Base-by-base conservation (phyloP, 30 jellyfish, hydroid and myxozoan species). In the Clytia hemisphaerica region DNA sequence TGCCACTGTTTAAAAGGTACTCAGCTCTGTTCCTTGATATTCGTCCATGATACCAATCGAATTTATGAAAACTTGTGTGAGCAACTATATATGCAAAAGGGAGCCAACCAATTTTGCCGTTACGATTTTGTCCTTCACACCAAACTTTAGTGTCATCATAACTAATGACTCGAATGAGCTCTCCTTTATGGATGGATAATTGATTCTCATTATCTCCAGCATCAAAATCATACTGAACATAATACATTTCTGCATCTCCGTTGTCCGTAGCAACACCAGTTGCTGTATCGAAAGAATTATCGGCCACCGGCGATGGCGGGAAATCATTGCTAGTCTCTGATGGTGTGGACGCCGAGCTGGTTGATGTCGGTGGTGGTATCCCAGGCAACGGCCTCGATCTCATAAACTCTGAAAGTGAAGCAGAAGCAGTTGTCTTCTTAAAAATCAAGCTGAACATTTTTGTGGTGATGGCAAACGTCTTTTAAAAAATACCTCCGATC, bases 21-120 rank as follows among this genome's bases (percentile, higher is more conserved):
- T 88, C 97, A 7, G 97, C 97, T 16, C 94, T 58, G 74, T 88
- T 88, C 42, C 97, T 67, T 16, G 97, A 80, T 16, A 88, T 88
- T 47, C 73, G 75, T 5, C 97, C 97, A 59, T 80, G 97, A 57
- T 79, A 88, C 97, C 97, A 88, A 59, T 88, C 94, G 46, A 45
- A 71, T 31, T 87, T 88, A 64, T 76, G 79, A 18, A 88, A 70
- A 72, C 97, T 88, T 29, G 58, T 59, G 45, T 62, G 72, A 37
- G 88, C 75, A 29, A 80, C 94, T 1, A 80, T 53, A 68, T 88
- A 88, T 1, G 97, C 69, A 69, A 35, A 72, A 22, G 97, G 97
- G 24, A 88, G 84, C 97, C 97, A 88, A 0, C 97, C 97, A 3
- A 57, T 54, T 60, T 74, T 71, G 10, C 89, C 93, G 35, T 42